phyloP scores from a whole-genome alignment of 2,888 invertebrate species.

The Automeris io region DNA sequence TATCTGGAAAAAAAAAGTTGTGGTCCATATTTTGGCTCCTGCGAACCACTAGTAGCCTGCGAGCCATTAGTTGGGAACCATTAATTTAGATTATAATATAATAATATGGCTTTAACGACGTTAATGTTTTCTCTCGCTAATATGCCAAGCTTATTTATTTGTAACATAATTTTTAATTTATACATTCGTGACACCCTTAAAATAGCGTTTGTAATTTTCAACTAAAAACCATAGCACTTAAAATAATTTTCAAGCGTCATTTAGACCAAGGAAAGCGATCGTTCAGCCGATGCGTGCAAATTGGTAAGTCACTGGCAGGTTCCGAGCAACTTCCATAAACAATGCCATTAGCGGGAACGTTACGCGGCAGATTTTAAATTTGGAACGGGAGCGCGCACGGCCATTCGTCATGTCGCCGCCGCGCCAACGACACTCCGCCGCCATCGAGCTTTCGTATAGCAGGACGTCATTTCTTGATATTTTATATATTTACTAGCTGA shows the following conservation, averaged over 20 bases:
- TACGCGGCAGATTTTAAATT: conserved; percentile 76
- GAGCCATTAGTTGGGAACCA: too few species aligned
- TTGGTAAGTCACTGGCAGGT: conserved; percentile 64
- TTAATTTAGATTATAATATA: too few species aligned
- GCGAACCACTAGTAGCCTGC: too few species aligned
- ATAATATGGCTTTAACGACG: too few species aligned
- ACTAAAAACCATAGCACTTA: conserved; percentile 28
- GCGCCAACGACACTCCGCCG: conserved; percentile 60
- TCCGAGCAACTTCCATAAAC: conserved; percentile 56
- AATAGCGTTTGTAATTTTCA: conserved; percentile 1
- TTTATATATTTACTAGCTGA: conserved; percentile 29
- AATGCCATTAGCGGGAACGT: conserved; percentile 72
- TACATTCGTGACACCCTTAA: too few species aligned
- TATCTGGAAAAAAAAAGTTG: too few species aligned
- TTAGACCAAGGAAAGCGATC: conserved; percentile 43
- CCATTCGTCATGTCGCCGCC: conserved; percentile 74
- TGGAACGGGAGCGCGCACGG: conserved; percentile 52
- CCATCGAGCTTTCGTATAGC: conserved; percentile 28
- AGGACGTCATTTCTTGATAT: conserved; percentile 31
- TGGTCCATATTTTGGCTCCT: too few species aligned
- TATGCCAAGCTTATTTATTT: too few species aligned
- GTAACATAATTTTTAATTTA: too few species aligned
- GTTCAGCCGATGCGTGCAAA: conserved; percentile 46
- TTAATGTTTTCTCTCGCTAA: too few species aligned
- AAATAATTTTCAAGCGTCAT: conserved; percentile 47